phyloP scores from a whole-genome alignment of 2,113 vertebrate species.

The Thomomys bottae region DNA sequence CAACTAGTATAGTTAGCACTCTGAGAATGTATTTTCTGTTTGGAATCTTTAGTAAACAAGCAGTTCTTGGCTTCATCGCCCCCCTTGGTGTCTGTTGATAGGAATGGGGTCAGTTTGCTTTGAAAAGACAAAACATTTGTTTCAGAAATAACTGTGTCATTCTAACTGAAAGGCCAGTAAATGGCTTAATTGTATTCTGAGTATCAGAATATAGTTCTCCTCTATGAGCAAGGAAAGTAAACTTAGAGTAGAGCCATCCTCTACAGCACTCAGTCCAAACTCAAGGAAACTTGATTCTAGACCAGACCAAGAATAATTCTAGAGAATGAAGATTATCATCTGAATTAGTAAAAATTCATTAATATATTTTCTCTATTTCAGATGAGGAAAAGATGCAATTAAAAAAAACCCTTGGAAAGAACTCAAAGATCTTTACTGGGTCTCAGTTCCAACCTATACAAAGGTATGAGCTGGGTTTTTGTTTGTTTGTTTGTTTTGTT shows the following conservation, averaged over 20 bases:
- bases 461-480: constrained; percentile 50
- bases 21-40: constrained; percentile 44
- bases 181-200: constrained; percentile 68
- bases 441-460: constrained; percentile 20
- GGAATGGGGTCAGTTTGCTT: constrained; percentile 64
- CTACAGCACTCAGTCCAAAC: constrained; percentile 48
- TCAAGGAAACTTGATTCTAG: constrained; percentile 43
- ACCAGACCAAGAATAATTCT: constrained; percentile 19
- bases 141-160: constrained; percentile 59
- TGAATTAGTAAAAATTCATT: constrained; percentile 9
- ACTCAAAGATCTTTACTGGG: constrained; percentile 45
- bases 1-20: not conserved
- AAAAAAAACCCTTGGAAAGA: constrained; percentile 55
- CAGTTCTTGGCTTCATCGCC: constrained; percentile 62
- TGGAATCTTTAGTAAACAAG: constrained; percentile 54
- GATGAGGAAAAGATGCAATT: constrained; percentile 53
- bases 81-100: constrained; percentile 69
- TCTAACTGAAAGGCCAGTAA: constrained; percentile 63
- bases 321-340: constrained; percentile 37
- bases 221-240: constrained; percentile 66
- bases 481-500: too few relatives aligned
- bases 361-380: constrained; percentile 66
- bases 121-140: constrained; percentile 75
- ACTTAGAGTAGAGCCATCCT: constrained; percentile 48
- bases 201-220: constrained; percentile 65